phyloP scores from a whole-genome alignment of 2,888 invertebrate genomes.

The Lissocephala sabroskyi region DNA sequence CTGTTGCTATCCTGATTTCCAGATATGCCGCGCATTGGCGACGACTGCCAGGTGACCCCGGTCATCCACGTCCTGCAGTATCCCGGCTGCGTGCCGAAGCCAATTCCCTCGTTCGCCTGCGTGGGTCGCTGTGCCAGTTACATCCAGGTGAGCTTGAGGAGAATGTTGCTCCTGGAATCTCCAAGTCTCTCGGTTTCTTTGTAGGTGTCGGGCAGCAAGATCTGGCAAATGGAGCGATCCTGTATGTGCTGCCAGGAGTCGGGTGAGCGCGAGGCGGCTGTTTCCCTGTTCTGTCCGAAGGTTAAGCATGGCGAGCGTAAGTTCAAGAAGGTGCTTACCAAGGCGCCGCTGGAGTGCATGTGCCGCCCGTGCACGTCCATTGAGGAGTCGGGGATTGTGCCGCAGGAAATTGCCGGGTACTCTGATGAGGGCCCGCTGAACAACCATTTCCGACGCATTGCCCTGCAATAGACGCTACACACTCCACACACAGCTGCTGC shows the following conservation, averaged over 20 bases:
- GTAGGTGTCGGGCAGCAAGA: slow-evolving; percentile 93
- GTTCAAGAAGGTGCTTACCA: slow-evolving; percentile 90
- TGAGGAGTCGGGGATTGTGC: slow-evolving; percentile 89
- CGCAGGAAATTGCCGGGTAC: slow-evolving; percentile 91
- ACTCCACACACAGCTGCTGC: too few relatives aligned
- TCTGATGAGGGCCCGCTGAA: slow-evolving; percentile 86
- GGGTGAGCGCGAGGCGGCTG: slow-evolving; percentile 91
- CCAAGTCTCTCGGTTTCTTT: too few relatives aligned
- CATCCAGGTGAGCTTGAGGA: slow-evolving; percentile 91
- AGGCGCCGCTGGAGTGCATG: slow-evolving; percentile 94
- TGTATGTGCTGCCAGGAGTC: slow-evolving; percentile 97
- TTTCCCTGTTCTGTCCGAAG: slow-evolving; percentile 90
- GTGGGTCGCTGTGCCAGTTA: slow-evolving; percentile 93
- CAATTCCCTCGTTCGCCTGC: slow-evolving; percentile 94
- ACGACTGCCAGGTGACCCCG: slow-evolving; percentile 92
- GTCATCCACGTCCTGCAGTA: slow-evolving; percentile 93
- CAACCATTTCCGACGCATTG: slow-evolving; percentile 84
- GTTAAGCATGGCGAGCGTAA: slow-evolving; percentile 89
- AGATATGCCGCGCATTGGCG: slow-evolving; percentile 73
- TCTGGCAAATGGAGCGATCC: slow-evolving; percentile 96
- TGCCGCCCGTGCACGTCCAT: slow-evolving; percentile 92
- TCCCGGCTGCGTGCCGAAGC: slow-evolving; percentile 93
- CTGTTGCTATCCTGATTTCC: not conserved
- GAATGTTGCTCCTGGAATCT: too few relatives aligned
- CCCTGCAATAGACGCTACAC: slow-evolving; percentile 72